These are phyloP conservation scores for Stichodactyla helianthus DNA, from an alignment of 64 coral and sea anemone genomes.

Conservation along the genomic window DNA sequence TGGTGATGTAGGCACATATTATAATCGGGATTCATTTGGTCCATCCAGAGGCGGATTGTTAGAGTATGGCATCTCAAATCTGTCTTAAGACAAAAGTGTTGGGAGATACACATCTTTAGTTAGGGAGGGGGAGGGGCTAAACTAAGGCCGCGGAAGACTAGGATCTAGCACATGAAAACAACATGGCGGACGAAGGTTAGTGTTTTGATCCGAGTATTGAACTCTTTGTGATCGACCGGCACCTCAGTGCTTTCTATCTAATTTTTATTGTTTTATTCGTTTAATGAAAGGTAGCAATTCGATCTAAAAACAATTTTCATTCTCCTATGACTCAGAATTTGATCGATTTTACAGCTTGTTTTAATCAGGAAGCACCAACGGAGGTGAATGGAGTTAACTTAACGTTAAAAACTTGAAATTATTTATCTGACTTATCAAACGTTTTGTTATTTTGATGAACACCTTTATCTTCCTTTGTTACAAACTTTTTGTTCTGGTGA, in stretches of 20 bases:
- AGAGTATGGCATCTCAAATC: no score
- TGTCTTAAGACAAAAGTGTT: no score
- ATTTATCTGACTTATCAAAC: background rate
- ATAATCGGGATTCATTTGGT: no score
- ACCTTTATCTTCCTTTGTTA: background rate
- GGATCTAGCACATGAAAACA: slow-evolving; percentile 12
- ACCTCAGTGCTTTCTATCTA: background rate
- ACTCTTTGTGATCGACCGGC: background rate
- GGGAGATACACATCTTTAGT: no score
- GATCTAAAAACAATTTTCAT: background rate
- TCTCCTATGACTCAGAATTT: background rate
- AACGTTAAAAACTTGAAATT: background rate
- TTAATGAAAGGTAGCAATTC: background rate
- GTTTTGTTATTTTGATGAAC: background rate
- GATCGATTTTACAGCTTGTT: background rate
- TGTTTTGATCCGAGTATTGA: background rate
- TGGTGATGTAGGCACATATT: no score
- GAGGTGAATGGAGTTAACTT: background rate
- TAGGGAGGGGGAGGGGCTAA: background rate
- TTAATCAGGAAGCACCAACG: background rate
- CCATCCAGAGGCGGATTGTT: no score
- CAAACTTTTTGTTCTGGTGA: background rate
- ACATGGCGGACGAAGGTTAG: slow-evolving; percentile 71
- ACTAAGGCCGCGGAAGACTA: background rate
- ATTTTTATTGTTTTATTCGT: background rate